Percentiles rank a stretch among this genome's conserved stretches.
Conservation (phyloP, 2,113 vertebrate genomes). For the Asarcornis scutulata region DNA sequence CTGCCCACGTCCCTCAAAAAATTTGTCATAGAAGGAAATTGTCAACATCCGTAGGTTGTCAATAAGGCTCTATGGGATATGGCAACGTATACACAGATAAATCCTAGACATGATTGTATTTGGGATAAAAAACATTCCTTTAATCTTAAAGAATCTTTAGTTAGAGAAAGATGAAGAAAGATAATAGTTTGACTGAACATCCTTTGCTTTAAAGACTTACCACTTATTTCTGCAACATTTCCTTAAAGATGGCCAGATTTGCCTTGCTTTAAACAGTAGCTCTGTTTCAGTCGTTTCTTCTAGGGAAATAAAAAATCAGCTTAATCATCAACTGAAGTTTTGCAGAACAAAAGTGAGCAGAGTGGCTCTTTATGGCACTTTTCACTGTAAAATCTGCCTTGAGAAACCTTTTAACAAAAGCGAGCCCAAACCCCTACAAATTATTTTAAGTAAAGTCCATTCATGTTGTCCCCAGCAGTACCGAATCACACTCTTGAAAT, state of each 20-base stretch:
- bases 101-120: not conserved
- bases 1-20: not conserved
- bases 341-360: not conserved
- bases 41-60: not conserved
- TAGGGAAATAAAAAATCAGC: not conserved
- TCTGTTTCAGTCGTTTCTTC: not conserved
- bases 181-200: not conserved
- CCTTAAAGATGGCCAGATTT: not conserved
- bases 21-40: not conserved
- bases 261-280: not conserved
- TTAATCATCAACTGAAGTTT: not conserved
- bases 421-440: not conserved
- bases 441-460: not conserved
- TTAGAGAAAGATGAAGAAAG: not conserved
- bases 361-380: not conserved
- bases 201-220: not conserved
- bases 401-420: conserved; percentile 20
- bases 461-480: not conserved
- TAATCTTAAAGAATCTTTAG: not conserved
- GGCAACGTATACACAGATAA: not conserved
- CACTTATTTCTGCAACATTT: not conserved
- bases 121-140: not conserved
- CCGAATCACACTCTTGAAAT: not conserved
- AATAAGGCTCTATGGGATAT: not conserved
- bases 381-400: not conserved